Conservation (phyloP, 2,797 vertebrate genomes). For the Pipistrellus pipistrellus region DNA sequence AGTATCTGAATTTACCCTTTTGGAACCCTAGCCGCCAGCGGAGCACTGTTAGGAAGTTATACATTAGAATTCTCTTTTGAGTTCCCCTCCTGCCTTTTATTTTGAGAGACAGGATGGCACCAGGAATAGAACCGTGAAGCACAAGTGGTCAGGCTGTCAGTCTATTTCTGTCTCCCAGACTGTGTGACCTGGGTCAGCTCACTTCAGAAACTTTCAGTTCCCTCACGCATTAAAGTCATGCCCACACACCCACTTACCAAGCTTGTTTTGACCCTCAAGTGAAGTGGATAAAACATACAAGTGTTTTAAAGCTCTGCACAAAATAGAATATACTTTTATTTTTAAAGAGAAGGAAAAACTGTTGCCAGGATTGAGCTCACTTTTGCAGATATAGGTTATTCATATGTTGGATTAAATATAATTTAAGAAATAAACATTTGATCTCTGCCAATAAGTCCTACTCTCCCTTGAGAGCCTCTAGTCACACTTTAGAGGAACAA, state of each 20-base stretch:
- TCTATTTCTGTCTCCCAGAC: constrained; percentile 37
- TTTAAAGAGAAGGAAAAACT: not conserved
- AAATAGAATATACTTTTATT: constrained; percentile 29
- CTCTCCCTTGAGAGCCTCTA: not conserved
- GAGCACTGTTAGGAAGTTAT: not conserved
- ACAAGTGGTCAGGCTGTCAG: not conserved
- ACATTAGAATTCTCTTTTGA: not conserved
- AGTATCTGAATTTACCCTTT: not conserved
- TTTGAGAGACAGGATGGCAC: constrained; percentile 19
- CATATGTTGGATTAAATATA: not conserved
- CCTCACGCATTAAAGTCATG: not conserved
- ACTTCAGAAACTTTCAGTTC: constrained; percentile 16
- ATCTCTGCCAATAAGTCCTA: not conserved
- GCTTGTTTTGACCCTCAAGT: not conserved
- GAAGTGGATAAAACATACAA: not conserved
- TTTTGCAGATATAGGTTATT: not conserved
- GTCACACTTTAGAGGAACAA: not conserved
- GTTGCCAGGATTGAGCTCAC: not conserved
- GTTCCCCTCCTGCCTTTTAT: not conserved
- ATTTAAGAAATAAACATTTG: constrained; percentile 3
- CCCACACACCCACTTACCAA: not conserved
- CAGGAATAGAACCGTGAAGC: constrained; percentile 12
- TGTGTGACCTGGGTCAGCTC: not conserved
- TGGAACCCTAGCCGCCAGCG: not conserved
- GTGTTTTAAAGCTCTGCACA: not conserved